phyloP scores from a whole-genome alignment of 1,140 invertebrate genomes.

The Eubasilissa regina region DNA sequence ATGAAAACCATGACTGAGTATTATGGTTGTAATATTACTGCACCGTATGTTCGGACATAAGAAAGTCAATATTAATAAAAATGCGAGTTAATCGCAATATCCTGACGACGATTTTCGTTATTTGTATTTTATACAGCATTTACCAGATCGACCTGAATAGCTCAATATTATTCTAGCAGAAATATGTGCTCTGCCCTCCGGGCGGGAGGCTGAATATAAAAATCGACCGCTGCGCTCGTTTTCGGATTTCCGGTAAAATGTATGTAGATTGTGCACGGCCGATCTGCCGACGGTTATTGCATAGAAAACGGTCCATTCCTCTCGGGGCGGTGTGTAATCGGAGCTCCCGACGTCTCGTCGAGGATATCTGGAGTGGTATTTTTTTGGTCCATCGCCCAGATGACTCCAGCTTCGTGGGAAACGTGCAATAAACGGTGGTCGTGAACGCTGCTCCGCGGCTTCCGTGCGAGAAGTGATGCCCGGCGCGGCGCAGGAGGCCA shows the following conservation, averaged over 20 bases:
- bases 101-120: too few relatives aligned
- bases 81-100: too few relatives aligned
- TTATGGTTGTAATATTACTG: too few relatives aligned
- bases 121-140: too few relatives aligned
- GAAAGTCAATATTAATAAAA: too few relatives aligned
- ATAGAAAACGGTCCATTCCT: slow-evolving; percentile 3
- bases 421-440: slow-evolving; percentile 19
- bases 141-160: too few relatives aligned
- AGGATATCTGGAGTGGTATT: not conserved
- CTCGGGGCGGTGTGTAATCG: slow-evolving; percentile 7
- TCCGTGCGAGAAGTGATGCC: not conserved
- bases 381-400: not conserved
- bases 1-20: too few relatives aligned
- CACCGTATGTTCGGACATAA: too few relatives aligned
- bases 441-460: slow-evolving; percentile 1
- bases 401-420: slow-evolving; percentile 9
- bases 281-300: not conserved
- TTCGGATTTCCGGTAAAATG: not conserved
- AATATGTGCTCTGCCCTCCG: too few relatives aligned
- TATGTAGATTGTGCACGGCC: not conserved
- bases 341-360: not conserved
- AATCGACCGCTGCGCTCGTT: too few relatives aligned
- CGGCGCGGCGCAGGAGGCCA: not conserved
- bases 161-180: too few relatives aligned
- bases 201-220: too few relatives aligned